phyloP scores from a whole-genome alignment of 2,113 vertebrate genomes.

The Muscicapa adusta region DNA sequence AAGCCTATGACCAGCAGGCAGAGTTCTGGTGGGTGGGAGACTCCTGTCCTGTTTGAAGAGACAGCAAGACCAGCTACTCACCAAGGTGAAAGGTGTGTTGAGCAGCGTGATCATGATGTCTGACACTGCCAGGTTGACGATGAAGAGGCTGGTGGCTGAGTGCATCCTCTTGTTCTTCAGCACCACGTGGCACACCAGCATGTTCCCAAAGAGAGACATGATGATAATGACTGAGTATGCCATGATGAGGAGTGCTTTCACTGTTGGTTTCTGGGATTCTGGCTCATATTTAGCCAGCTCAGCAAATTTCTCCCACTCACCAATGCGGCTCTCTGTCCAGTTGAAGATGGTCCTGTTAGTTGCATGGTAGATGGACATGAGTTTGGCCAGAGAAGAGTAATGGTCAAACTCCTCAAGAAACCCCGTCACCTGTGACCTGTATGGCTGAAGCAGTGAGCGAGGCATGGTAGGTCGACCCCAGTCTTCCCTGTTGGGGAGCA shows the following conservation, averaged over 20 bases:
- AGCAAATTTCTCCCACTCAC: constrained; percentile 64
- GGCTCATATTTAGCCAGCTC: constrained; percentile 49
- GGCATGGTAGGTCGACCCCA: not conserved
- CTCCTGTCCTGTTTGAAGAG: not conserved
- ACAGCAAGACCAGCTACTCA: not conserved
- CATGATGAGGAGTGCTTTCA: constrained; percentile 27
- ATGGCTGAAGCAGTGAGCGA: not conserved
- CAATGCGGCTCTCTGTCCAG: constrained; percentile 54
- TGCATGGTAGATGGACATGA: constrained; percentile 18
- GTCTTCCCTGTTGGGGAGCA: not conserved
- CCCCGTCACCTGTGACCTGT: not conserved
- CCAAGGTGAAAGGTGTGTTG: constrained; percentile 68
- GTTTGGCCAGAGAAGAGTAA: constrained; percentile 21
- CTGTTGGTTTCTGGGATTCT: constrained; percentile 43
- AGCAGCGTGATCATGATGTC: constrained; percentile 68
- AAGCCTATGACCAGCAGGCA: not conserved
- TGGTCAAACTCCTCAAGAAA: not conserved
- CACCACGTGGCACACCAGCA: constrained; percentile 77
- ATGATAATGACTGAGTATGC: constrained; percentile 72
- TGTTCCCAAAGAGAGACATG: constrained; percentile 78
- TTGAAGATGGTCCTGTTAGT: constrained; percentile 52
- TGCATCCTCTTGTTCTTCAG: constrained; percentile 77
- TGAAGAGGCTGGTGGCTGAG: constrained; percentile 70
- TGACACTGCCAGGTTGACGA: constrained; percentile 59
- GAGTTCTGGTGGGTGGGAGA: not conserved